Conservation (phyloP, 1,140 invertebrate species). For the Venustaconcha ellipsiformis region DNA sequence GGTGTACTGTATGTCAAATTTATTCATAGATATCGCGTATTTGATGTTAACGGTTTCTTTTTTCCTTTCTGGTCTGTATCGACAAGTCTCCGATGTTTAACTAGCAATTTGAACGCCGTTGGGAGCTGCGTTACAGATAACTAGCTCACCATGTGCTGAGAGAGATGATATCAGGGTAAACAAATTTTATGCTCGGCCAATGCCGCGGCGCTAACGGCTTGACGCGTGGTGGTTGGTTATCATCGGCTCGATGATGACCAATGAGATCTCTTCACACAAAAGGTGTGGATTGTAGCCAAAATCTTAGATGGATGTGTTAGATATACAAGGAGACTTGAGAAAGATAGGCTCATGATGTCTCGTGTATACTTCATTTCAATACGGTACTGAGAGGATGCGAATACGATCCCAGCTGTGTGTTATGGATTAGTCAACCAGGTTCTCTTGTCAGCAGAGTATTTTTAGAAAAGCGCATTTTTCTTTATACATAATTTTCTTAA, state of each 20-base stretch:
- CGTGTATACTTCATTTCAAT: constrained; percentile 28
- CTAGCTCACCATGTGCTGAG: no score
- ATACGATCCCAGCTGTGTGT: neutral
- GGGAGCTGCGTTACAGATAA: no score
- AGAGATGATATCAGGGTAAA: no score
- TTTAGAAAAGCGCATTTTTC: constrained; percentile 1
- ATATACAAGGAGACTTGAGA: constrained; percentile 30
- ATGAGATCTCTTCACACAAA: constrained; percentile 36
- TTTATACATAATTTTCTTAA: neutral
- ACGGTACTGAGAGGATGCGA: constrained; percentile 18
- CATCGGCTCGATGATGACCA: constrained; percentile 26
- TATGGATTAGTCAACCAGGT: neutral
- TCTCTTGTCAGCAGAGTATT: neutral
- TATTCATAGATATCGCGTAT: no score
- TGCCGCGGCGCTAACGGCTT: constrained; percentile 18
- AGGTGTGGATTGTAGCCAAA: constrained; percentile 35
- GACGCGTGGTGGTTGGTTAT: constrained; percentile 34
- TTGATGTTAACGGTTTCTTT: no score
- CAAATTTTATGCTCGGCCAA: neutral
- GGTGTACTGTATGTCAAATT: no score
- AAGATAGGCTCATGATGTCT: constrained; percentile 22
- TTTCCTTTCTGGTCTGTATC: no score
- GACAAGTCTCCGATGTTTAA: no score
- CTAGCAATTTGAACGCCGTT: no score
- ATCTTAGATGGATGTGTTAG: constrained; percentile 37